Base-by-base conservation (phyloP, 2,113 vertebrate species). In the Tautogolabrus adspersus region DNA sequence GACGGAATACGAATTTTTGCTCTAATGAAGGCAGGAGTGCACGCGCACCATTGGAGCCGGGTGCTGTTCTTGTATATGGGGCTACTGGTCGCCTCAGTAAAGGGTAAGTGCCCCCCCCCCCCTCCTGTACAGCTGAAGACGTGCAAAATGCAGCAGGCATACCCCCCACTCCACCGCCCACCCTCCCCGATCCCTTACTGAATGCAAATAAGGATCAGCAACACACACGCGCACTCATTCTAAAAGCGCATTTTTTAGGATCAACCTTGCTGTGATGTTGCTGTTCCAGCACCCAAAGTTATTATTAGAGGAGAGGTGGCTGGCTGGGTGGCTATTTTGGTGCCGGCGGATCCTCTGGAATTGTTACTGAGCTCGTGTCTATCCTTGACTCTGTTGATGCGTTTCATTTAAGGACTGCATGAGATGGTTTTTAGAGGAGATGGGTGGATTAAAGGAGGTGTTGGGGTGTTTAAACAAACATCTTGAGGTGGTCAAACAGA, bases 21-120 rank as follows among this genome's bases (percentile, higher is more conserved):
- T 87, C 90, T 95, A 49, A 93, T 96, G 96, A 95, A 92, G 90
- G 90, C 93, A 90, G 96, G 95, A 87, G 89, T 91, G 85, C 92
- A 83, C 72, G 89, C 92, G 92, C 94, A 95, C 91, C 93, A 92
- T 76, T 96, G 97, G 96, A 97, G 96, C 95, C 95, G 95, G 92
- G 83, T 96, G 90, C 94, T 97, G 90, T 89, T 98, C 91, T 91
- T 98, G 73, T 96, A 95, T 55, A 91, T 97, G 95, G 96, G 96
- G 93, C 94, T 99, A 63, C 93, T 98, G 93, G 92, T 94, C 34
- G 92, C 94, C 84, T 96, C 96, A 13, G 96, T 93, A 75, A 94
- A 96, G 85, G 96, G 96, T 96, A 94, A 97, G 97, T 95, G 94
- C 87, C 57, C 57, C 40, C 52, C 55, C 37, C 75, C 30, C 30